phyloP scores from a whole-genome alignment of 1,140 invertebrate genomes.

The Aphidius ervi region DNA sequence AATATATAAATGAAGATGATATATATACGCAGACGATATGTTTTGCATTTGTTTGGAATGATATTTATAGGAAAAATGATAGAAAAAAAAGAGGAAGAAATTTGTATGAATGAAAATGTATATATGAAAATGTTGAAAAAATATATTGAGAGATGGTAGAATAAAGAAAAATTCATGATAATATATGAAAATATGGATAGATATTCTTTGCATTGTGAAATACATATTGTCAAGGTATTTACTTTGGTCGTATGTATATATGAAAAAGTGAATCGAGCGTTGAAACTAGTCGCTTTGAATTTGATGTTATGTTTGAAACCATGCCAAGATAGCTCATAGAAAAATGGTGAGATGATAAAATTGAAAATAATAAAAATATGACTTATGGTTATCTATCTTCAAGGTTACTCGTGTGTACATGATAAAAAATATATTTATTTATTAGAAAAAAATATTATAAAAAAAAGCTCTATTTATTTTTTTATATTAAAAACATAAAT shows the following conservation, averaged over 20 bases:
- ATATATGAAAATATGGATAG: neutral
- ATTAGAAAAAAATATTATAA: too few species aligned
- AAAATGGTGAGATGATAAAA: neutral
- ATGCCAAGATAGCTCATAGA: conserved; percentile 15
- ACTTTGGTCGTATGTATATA: neutral
- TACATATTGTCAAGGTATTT: too few species aligned
- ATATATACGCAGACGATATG: too few species aligned
- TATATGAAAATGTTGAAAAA: neutral
- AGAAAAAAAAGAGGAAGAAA: too few species aligned
- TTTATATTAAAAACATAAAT: too few species aligned
- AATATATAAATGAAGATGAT: too few species aligned
- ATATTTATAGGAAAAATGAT: too few species aligned
- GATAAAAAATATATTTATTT: too few species aligned
- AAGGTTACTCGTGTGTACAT: neutral
- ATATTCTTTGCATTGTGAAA: too few species aligned
- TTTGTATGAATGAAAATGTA: neutral
- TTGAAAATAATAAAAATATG: neutral
- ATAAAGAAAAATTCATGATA: neutral
- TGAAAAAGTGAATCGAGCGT: conserved; percentile 15
- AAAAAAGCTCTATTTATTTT: too few species aligned
- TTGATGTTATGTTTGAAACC: conserved; percentile 18
- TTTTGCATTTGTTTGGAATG: too few species aligned
- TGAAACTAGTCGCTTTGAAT: conserved; percentile 16
- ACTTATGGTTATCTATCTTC: conserved; percentile 8
- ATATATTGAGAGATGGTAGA: neutral